Conservation (phyloP, 2,888 invertebrate species). For the Drosophila ezoana region DNA sequence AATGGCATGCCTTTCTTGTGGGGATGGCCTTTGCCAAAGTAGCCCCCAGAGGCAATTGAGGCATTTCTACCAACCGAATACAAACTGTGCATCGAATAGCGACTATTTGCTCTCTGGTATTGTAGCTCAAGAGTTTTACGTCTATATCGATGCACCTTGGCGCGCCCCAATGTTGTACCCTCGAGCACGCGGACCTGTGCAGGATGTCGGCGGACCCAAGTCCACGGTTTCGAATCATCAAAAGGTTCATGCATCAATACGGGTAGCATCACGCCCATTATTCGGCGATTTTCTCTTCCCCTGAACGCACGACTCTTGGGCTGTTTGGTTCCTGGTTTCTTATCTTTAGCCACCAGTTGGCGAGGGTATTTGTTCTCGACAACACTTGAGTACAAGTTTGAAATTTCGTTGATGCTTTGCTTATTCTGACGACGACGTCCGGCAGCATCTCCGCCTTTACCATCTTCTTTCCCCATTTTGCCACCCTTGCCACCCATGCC, state of each 20-base stretch:
- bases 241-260: slow-evolving; percentile 43
- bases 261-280: slow-evolving; percentile 26
- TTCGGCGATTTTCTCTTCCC: background rate
- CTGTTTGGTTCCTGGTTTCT: background rate
- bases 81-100: slow-evolving; percentile 3
- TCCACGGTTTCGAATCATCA: slow-evolving; percentile 45
- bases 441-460: background rate
- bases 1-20: background rate
- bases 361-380: slow-evolving; percentile 20
- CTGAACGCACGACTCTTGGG: slow-evolving; percentile 6
- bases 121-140: background rate
- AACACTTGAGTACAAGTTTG: slow-evolving; percentile 26
- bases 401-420: slow-evolving; percentile 16
- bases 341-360: background rate
- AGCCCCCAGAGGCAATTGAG: background rate
- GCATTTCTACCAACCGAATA: background rate
- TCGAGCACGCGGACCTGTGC: slow-evolving; percentile 16
- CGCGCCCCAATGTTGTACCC: slow-evolving; percentile 7
- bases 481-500: background rate
- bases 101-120: rapidly evolving
- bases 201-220: slow-evolving; percentile 47
- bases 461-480: background rate
- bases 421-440: background rate
- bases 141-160: slow-evolving; percentile 22
- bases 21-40: slow-evolving; percentile 12